Conservation (phyloP, 64 coral and sea anemone species). For the Stylophora pistillata region DNA sequence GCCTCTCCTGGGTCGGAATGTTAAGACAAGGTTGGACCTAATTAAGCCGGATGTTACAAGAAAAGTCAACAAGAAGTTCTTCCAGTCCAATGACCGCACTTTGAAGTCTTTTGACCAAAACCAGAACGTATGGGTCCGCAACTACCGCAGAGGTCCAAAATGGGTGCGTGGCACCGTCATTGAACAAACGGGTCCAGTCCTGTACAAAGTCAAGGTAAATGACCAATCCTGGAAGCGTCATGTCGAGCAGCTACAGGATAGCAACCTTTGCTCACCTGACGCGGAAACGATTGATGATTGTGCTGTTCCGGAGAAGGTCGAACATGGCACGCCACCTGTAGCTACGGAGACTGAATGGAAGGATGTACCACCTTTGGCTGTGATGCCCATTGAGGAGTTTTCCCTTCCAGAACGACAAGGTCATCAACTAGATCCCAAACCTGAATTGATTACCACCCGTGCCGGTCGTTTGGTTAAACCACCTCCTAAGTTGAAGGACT, state of each 20-base stretch:
- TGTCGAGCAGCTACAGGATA: too few relatives aligned
- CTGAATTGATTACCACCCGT: conserved; percentile 1
- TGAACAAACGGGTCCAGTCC: too few relatives aligned
- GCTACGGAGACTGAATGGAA: too few relatives aligned
- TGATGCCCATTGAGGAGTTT: not conserved
- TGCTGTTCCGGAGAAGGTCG: too few relatives aligned
- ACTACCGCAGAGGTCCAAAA: not conserved
- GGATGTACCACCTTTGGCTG: not conserved
- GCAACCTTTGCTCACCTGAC: too few relatives aligned
- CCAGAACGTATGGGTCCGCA: not conserved
- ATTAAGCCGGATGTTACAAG: too few relatives aligned
- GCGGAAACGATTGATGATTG: too few relatives aligned
- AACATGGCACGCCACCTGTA: too few relatives aligned
- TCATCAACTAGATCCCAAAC: too few relatives aligned
- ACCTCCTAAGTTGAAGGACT: conserved; percentile 5
- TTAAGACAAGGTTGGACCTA: not conserved
- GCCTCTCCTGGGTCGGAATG: not conserved
- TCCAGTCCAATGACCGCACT: not conserved
- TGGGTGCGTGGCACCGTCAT: too few relatives aligned
- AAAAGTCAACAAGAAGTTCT: not conserved
- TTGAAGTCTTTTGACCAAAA: not conserved
- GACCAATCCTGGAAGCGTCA: too few relatives aligned
- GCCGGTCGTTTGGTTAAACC: not conserved
- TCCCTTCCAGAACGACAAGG: not conserved
- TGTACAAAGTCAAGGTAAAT: too few relatives aligned